Evolutionary conservation across 1,140 invertebrate species (phyloP), one percentile per base, ranked within the genome.

Genomic region (Pentalonia nigronervosa): DNA sequence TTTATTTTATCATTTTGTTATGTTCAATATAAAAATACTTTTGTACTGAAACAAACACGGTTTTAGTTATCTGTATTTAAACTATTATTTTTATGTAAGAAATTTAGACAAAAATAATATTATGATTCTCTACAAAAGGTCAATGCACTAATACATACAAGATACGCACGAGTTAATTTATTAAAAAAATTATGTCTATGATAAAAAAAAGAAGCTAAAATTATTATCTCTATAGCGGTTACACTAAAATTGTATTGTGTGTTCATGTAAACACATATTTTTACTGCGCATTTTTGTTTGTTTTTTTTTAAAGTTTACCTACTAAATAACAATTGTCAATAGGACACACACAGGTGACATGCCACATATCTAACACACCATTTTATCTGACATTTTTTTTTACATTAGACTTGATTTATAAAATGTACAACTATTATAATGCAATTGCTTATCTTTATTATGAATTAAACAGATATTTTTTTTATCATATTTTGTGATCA

Each of bases 111-210:
- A 90, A 36, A 90, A 90, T 41, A 41, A 41, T 41, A 41, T 41
- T 41, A 41, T 67, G 36, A 45, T 90, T 90, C 45, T 14, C 7
- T 45, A 76, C n/a, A 67, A 45, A 90, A 67, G 89, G 89, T 90
- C 56, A 90, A 90, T 36, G 89, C 30, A 90, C 89, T 90, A 45
- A 90, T 30, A 25, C 53, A 21, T 60, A 67, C 30, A 67, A 90
- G 89, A 67, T 90, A 67, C 89, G 53, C 89, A 90, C n/a, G 89
- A 90, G 53, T 90, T 90, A 45, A 89, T 89, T 56, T 89, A 56
- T 36, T 30, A 14, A 89, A 53, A 89, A 87, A 53, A 89, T 36
- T 41, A 53, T 30, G 11, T 25, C 21, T 14, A 36, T 25, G n/a
- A 53, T 89, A 53, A 89, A 48, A 88, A 86, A 86, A 84, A 84